These are phyloP conservation scores for Melanostoma scalare DNA, from an alignment of 2,888 invertebrate genomes.

Conservation along the genomic window DNA sequence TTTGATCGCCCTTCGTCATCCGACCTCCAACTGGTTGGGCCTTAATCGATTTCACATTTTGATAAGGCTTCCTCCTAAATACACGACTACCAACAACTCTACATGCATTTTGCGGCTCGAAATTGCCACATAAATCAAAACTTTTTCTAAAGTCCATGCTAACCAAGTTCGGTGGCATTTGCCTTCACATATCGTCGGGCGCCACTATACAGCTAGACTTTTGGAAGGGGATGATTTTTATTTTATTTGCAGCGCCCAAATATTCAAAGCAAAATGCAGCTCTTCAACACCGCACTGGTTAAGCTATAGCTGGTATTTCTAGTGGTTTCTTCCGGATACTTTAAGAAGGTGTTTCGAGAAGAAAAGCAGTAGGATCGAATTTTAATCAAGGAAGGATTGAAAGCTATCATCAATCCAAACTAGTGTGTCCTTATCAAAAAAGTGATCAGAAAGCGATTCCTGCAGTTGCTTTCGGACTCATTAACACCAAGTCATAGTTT, in stretches of 20 bases:
- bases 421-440: no score
- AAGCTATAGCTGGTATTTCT: constrained; percentile 39
- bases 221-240: constrained; percentile 28
- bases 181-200: no score
- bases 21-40: constrained; percentile 35
- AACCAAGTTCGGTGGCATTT: no score
- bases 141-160: constrained; percentile 38
- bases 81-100: no score
- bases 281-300: constrained; percentile 32
- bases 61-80: constrained; percentile 44
- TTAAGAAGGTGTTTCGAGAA: no score
- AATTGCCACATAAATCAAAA: constrained; percentile 71
- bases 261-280: constrained; percentile 54
- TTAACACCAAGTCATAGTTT: neutral
- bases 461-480: no score
- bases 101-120: constrained; percentile 33
- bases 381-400: no score
- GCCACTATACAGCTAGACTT: constrained; percentile 12
- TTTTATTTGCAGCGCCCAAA: constrained; percentile 30
- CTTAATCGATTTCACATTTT: constrained; percentile 72
- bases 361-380: no score
- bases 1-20: constrained; percentile 27
- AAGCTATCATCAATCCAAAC: no score
- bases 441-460: no score
- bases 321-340: neutral